A percentile compares a stretch with the other conserved stretches of the same genome.
These are phyloP conservation scores for Chaenodraco wilsoni DNA, from an alignment of 2,797 vertebrate species.

Conservation along the genomic window DNA sequence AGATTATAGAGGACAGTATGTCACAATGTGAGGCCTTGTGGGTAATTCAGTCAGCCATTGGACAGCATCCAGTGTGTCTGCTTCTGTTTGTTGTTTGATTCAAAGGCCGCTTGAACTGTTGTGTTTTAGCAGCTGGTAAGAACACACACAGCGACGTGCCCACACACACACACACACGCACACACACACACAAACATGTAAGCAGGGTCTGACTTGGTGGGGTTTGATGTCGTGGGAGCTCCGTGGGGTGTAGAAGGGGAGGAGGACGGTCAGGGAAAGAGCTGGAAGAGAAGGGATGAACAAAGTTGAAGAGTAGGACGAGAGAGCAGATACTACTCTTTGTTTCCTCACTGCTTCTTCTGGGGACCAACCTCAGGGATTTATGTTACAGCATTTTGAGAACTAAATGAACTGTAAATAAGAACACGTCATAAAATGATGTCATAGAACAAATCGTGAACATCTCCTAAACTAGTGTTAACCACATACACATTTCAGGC, in stretches of 20 bases:
- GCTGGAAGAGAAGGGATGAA: not conserved
- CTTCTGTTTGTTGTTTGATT: conserved; percentile 50
- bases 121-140: conserved; percentile 72
- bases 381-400: too few relatives aligned
- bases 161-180: conserved; percentile 5
- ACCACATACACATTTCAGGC: too few relatives aligned
- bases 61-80: conserved; percentile 24
- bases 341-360: too few relatives aligned
- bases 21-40: conserved; percentile 30
- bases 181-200: conserved; percentile 8
- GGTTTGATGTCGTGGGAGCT: conserved; percentile 75
- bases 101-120: conserved; percentile 54
- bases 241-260: conserved; percentile 50
- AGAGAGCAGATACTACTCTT: too few relatives aligned
- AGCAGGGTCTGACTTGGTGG: conserved; percentile 47
- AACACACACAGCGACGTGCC: conserved; percentile 50
- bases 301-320: not conserved
- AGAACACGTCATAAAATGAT: too few relatives aligned
- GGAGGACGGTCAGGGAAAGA: not conserved
- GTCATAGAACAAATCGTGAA: too few relatives aligned
- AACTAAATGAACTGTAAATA: too few relatives aligned
- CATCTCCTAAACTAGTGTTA: too few relatives aligned
- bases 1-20: not conserved
- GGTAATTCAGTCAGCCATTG: not conserved
- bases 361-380: too few relatives aligned